Percentiles rank a stretch among this genome's conserved stretches.
These are phyloP conservation scores for Caenorhabditis sulstoni DNA, from an alignment of 2,888 invertebrate genomes.

Conservation along the genomic window DNA sequence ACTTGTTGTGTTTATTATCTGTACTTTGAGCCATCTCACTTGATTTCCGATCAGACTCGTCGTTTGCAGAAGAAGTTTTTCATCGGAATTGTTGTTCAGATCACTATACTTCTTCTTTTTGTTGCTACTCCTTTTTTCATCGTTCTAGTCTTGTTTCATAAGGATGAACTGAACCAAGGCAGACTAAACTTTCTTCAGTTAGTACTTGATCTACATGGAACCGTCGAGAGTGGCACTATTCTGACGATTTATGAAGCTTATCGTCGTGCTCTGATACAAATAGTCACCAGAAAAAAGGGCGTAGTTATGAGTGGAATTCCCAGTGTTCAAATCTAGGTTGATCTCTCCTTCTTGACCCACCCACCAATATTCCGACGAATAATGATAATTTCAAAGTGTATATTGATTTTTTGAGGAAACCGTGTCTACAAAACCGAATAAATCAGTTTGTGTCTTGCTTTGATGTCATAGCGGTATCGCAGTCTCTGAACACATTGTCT, in stretches of 20 bases:
- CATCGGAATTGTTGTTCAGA: neutral
- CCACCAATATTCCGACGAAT: too few relatives aligned
- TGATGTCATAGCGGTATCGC: too few relatives aligned
- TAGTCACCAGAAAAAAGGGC: neutral
- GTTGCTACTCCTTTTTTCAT: neutral
- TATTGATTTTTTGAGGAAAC: too few relatives aligned
- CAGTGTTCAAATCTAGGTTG: too few relatives aligned
- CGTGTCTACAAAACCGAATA: too few relatives aligned
- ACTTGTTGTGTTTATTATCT: slow-evolving; percentile 1
- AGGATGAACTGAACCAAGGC: too few relatives aligned
- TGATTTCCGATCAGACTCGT: neutral
- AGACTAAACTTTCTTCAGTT: neutral
- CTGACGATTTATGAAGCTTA: neutral
- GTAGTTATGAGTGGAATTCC: too few relatives aligned
- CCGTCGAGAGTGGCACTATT: neutral
- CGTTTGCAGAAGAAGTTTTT: neutral
- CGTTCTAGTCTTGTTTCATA: too few relatives aligned
- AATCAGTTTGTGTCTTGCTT: too few relatives aligned
- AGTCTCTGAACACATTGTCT: too few relatives aligned
- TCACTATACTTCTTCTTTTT: neutral
- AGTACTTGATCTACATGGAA: neutral
- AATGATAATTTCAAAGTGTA: too few relatives aligned
- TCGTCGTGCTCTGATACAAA: neutral
- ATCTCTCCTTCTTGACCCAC: too few relatives aligned
- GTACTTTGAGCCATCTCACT: neutral